phyloP scores from a whole-genome alignment of 2,113 vertebrate genomes.

The Peromyscus polionotus region DNA sequence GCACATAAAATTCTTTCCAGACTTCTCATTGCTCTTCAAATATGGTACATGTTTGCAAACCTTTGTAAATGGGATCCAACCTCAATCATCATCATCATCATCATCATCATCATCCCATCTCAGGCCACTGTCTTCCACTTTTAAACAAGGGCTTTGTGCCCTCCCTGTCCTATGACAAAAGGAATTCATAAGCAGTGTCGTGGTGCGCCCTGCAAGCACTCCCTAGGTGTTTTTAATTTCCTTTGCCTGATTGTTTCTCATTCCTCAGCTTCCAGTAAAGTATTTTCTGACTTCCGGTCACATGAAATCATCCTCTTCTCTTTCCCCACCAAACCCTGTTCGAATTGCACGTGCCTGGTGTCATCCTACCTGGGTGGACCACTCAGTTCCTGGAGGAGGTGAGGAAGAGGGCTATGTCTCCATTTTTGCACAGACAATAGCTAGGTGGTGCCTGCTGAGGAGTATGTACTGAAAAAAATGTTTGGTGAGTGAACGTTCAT shows the following conservation, averaged over 20 bases:
- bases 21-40: slow-evolving; percentile 5
- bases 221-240: neutral
- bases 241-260: neutral
- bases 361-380: neutral
- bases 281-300: neutral
- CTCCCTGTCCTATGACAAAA: neutral
- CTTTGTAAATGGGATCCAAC: neutral
- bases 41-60: neutral
- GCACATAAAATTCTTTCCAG: slow-evolving; percentile 10
- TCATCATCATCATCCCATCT: neutral
- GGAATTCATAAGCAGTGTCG: neutral
- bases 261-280: neutral
- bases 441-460: neutral
- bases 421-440: neutral
- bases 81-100: too few species aligned
- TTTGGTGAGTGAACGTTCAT: slow-evolving; percentile 18
- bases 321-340: neutral
- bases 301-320: neutral
- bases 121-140: neutral
- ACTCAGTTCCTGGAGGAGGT: neutral
- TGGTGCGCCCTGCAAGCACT: neutral
- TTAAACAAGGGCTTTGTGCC: neutral
- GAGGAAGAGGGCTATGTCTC: neutral
- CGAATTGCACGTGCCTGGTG: neutral
- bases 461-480: neutral